These are phyloP conservation scores for Scomber colias DNA, from an alignment of 2,113 vertebrate genomes.

Conservation along the genomic window DNA sequence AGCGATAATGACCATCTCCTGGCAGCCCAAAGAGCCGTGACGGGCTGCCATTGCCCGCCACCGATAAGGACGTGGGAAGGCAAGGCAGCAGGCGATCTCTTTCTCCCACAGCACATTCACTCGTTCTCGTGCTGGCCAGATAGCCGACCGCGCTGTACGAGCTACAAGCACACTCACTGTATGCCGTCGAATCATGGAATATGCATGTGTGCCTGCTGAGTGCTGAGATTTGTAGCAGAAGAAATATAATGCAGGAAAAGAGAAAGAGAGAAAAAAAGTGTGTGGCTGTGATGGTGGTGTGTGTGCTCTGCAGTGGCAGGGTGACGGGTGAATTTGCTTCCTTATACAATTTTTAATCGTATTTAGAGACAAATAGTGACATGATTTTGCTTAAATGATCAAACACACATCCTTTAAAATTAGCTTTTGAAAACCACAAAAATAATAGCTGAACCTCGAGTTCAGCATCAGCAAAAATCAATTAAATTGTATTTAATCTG, in stretches of 20 bases:
- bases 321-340: neutral
- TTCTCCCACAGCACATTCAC: conserved; percentile 47
- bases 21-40: conserved; percentile 73
- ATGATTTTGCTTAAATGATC: conserved; percentile 15
- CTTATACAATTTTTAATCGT: neutral
- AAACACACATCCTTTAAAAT: neutral
- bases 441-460: conserved; percentile 19
- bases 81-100: conserved; percentile 25
- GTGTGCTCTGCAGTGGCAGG: neutral
- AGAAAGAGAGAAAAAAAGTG: neutral
- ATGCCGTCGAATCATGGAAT: conserved; percentile 17
- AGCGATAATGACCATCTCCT: conserved; percentile 76
- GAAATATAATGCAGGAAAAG: conserved; percentile 6
- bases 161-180: conserved; percentile 14
- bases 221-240: conserved; percentile 11
- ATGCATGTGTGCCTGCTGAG: conserved; percentile 31
- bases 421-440: neutral
- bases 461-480: conserved; percentile 40
- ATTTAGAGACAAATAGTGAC: neutral
- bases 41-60: conserved; percentile 57
- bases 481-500: conserved; percentile 51
- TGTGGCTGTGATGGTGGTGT: neutral
- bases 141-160: conserved; percentile 27
- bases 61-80: conserved; percentile 65
- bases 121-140: conserved; percentile 29